Conservation (phyloP, 2,888 invertebrate genomes). For the Agonopterix subpropinquella region DNA sequence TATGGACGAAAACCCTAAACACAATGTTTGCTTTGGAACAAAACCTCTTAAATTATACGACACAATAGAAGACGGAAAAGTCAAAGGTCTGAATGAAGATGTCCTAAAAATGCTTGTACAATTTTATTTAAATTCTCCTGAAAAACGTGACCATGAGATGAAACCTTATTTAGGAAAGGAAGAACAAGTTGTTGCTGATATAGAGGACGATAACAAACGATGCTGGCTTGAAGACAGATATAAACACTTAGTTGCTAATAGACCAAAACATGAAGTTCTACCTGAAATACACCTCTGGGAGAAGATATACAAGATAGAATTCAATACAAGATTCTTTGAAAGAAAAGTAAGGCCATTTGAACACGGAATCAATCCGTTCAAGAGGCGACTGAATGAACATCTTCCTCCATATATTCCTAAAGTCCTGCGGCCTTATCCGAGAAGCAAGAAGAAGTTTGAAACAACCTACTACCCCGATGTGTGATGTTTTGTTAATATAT, state of each 20-base stretch:
- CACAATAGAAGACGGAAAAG: slow-evolving; percentile 80
- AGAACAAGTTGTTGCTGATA: slow-evolving; percentile 78
- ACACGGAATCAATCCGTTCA: slow-evolving; percentile 73
- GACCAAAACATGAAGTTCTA: slow-evolving; percentile 74
- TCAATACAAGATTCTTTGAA: slow-evolving; percentile 81
- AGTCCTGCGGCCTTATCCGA: slow-evolving; percentile 77
- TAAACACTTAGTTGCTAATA: slow-evolving; percentile 81
- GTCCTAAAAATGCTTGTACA: slow-evolving; percentile 83
- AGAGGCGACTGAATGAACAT: slow-evolving; percentile 81
- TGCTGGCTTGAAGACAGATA: slow-evolving; percentile 81
- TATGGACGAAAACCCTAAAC: slow-evolving; percentile 78
- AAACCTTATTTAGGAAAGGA: slow-evolving; percentile 82
- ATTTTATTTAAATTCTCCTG: slow-evolving; percentile 83
- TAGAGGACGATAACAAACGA: slow-evolving; percentile 80
- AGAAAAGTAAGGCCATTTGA: slow-evolving; percentile 83
- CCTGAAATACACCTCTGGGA: slow-evolving; percentile 90
- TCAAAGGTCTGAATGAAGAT: slow-evolving; percentile 87
- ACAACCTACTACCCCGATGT: slow-evolving; percentile 81
- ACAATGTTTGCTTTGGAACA: slow-evolving; percentile 89
- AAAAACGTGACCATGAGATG: slow-evolving; percentile 77
- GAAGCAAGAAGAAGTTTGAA: slow-evolving; percentile 77
- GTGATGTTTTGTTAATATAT: slow-evolving; percentile 18
- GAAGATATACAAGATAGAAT: slow-evolving; percentile 84
- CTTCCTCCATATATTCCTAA: slow-evolving; percentile 82
- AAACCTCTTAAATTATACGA: slow-evolving; percentile 84